Conservation (phyloP, 2,888 invertebrate genomes). For the Plebejus melissa region DNA sequence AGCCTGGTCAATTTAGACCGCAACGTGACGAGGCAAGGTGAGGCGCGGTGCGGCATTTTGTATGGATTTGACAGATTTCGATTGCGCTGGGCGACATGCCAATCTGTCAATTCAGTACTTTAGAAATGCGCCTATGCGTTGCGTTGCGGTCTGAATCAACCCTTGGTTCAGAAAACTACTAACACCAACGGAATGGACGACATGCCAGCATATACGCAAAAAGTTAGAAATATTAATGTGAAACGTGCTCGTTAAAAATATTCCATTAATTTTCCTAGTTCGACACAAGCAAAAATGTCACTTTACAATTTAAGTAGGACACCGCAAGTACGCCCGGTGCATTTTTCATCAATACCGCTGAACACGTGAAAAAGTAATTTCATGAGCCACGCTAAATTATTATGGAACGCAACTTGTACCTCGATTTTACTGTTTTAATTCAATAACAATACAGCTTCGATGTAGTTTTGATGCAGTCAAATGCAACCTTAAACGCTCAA, state of each 20-base stretch:
- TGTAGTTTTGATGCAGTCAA: too few species aligned
- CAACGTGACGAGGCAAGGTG: too few species aligned
- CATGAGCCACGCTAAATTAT: background rate
- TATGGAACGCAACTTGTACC: constrained; percentile 1
- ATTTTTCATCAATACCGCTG: constrained; percentile 20
- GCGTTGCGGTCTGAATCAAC: too few species aligned
- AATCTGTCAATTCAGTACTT: too few species aligned
- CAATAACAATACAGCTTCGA: too few species aligned
- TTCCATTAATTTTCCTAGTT: constrained; percentile 22
- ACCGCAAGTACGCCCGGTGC: constrained; percentile 4
- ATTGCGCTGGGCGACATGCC: too few species aligned
- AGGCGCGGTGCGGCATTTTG: too few species aligned
- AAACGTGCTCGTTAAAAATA: constrained; percentile 24
- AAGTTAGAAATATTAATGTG: constrained; percentile 11
- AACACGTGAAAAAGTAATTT: constrained; percentile 16
- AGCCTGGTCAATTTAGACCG: too few species aligned
- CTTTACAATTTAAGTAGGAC: constrained; percentile 25
- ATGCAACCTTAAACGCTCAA: too few species aligned
- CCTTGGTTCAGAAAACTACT: background rate
- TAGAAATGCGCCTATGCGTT: too few species aligned
- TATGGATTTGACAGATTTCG: too few species aligned
- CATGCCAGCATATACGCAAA: too few species aligned
- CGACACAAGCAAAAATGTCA: constrained; percentile 19
- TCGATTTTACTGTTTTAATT: background rate
- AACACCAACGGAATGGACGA: background rate